phyloP scores from a whole-genome alignment of 1,140 invertebrate genomes.

The Physella acuta region DNA sequence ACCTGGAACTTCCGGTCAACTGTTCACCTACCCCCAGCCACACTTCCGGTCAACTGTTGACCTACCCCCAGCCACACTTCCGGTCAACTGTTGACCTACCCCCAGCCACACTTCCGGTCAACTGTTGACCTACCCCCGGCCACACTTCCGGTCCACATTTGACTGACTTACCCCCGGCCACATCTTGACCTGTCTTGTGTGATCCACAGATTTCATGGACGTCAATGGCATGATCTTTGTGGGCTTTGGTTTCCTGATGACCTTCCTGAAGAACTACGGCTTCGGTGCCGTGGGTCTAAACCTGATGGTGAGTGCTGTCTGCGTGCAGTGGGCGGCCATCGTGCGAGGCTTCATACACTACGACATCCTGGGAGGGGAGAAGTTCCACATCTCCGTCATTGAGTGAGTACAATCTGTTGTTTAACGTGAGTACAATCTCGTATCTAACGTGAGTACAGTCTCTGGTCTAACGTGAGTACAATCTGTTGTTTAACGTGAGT shows the following conservation, averaged over 20 bases:
- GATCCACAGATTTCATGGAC: conserved; percentile 88
- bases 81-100: no score
- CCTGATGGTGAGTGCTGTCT: conserved; percentile 69
- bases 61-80: no score
- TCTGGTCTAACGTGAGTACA: background rate
- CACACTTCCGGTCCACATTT: no score
- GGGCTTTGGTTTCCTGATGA: conserved; percentile 96
- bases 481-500: background rate
- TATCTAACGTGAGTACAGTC: background rate
- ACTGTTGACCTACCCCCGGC: no score
- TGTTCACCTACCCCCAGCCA: no score
- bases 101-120: no score
- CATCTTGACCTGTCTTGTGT: no score
- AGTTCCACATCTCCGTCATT: conserved; percentile 33
- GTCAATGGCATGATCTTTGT: conserved; percentile 97
- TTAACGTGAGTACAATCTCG: background rate
- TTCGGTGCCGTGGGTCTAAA: conserved; percentile 87
- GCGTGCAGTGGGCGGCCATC: conserved; percentile 55
- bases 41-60: no score
- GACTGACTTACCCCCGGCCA: no score
- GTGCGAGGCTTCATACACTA: conserved; percentile 49
- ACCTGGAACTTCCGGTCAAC: no score
- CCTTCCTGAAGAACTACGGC: conserved; percentile 86
- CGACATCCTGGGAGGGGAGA: conserved; percentile 30
- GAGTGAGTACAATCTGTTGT: conserved; percentile 34